Evolutionary conservation across 2,888 invertebrate species (phyloP).

Genomic region (Drosophila atripex): DNA sequence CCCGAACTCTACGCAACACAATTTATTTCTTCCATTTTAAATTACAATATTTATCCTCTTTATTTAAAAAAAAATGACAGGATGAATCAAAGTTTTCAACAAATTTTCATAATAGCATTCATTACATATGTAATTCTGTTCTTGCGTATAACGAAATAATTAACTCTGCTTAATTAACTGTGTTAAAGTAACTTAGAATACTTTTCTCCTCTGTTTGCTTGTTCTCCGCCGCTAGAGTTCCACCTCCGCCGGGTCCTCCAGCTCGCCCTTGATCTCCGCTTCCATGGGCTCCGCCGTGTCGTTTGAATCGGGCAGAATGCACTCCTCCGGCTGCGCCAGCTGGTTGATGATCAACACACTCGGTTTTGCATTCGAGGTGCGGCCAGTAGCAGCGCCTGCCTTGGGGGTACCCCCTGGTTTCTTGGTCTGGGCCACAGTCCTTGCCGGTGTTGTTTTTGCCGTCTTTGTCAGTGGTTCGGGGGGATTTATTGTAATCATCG

Average conservation of each 20-base stretch:
- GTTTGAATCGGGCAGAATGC: conserved; percentile 56
- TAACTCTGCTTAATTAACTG: conserved; percentile 20
- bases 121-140: conserved; percentile 17
- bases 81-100: conserved; percentile 17
- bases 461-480: neutral
- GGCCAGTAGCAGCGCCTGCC: neutral
- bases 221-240: conserved; percentile 15
- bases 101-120: conserved; percentile 29
- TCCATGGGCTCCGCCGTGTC: conserved; percentile 11
- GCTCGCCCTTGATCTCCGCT: conserved; percentile 61
- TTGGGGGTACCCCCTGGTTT: neutral
- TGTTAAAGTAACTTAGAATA: conserved; percentile 47
- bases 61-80: conserved; percentile 18
- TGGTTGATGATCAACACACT: conserved; percentile 58
- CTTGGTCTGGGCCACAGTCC: neutral
- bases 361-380: conserved; percentile 23
- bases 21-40: neutral
- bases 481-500: neutral
- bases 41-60: conserved; percentile 3
- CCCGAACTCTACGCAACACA: neutral
- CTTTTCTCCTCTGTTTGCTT: conserved; percentile 16
- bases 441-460: conserved; percentile 1
- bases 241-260: conserved; percentile 55
- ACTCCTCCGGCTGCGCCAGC: conserved; percentile 49
- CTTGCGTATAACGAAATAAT: conserved; percentile 28